Percentiles rank a stretch among this genome's conserved stretches.
phyloP scores from a whole-genome alignment of 2,797 vertebrate genomes.

The Tympanoctomys barrerae region DNA sequence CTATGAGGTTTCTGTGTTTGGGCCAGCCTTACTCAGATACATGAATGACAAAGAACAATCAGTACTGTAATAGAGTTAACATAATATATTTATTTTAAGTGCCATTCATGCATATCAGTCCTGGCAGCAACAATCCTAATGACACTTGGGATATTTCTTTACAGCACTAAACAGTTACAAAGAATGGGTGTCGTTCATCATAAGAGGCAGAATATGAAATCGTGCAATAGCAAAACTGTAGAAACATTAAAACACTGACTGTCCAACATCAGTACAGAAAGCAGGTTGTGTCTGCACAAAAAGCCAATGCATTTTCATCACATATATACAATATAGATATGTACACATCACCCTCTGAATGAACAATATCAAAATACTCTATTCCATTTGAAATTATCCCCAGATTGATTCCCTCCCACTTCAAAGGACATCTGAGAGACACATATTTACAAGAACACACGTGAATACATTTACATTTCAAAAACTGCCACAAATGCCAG shows the following conservation, averaged over 20 bases:
- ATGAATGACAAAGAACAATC: constrained; percentile 59
- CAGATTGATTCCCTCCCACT: constrained; percentile 89
- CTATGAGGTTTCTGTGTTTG: neutral
- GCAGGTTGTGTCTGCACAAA: constrained; percentile 96
- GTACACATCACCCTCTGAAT: constrained; percentile 96
- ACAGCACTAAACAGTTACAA: constrained; percentile 98
- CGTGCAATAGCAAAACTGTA: constrained; percentile 96
- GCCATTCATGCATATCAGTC: constrained; percentile 98
- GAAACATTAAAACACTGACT: constrained; percentile 98
- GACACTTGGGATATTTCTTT: constrained; percentile 96
- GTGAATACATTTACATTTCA: constrained; percentile 95
- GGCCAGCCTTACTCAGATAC: neutral
- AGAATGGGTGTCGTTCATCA: constrained; percentile 94
- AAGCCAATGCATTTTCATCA: constrained; percentile 96
- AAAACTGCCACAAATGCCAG: constrained; percentile 95
- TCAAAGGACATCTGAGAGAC: constrained; percentile 93
- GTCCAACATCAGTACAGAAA: constrained; percentile 96
- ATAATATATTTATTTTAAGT: constrained; percentile 97
- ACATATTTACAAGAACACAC: constrained; percentile 95
- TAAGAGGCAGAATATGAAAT: constrained; percentile 97
- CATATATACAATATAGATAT: constrained; percentile 99
- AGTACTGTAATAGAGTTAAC: constrained; percentile 91
- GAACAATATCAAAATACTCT: constrained; percentile 98
- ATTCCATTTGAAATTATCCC: constrained; percentile 92
- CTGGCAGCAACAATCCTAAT: constrained; percentile 95